A percentile compares a stretch with the other conserved stretches of the same genome.
These are phyloP conservation scores for Rhinichthys klamathensis DNA, from an alignment of 2,113 vertebrate species.

Conservation along the genomic window DNA sequence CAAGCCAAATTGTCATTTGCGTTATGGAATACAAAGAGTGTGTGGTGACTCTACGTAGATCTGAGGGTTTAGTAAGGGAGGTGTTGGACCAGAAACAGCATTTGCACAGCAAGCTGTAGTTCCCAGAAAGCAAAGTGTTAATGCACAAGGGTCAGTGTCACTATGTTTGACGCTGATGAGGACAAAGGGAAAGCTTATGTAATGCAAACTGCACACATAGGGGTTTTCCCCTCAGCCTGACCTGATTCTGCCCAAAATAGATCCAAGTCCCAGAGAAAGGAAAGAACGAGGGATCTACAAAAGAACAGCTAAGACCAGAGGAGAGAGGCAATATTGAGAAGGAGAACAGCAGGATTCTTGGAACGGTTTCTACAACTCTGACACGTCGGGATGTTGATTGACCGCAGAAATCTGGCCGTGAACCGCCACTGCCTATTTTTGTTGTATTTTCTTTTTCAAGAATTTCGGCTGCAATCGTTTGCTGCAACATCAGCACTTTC, in stretches of 20 bases:
- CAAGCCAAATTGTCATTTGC: not conserved
- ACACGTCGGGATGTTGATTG: slow-evolving; percentile 55
- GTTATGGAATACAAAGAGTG: not conserved
- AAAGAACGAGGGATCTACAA: slow-evolving; percentile 58
- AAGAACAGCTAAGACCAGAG: slow-evolving; percentile 58
- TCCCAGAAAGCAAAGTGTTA: slow-evolving; percentile 28
- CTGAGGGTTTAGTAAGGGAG: not conserved
- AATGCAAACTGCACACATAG: slow-evolving; percentile 22
- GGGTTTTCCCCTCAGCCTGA: slow-evolving; percentile 13
- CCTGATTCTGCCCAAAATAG: slow-evolving; percentile 38
- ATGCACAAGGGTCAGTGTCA: slow-evolving; percentile 26
- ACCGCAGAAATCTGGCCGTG: slow-evolving; percentile 76
- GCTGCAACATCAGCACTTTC: slow-evolving; percentile 73
- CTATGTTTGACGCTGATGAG: slow-evolving; percentile 21
- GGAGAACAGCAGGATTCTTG: slow-evolving; percentile 59
- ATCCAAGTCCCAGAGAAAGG: slow-evolving; percentile 29
- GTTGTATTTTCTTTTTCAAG: slow-evolving; percentile 62
- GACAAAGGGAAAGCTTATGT: slow-evolving; percentile 44
- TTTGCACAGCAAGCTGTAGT: slow-evolving; percentile 10
- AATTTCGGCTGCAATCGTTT: slow-evolving; percentile 70
- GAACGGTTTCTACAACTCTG: slow-evolving; percentile 66
- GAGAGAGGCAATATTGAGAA: slow-evolving; percentile 68
- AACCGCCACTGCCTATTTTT: slow-evolving; percentile 71
- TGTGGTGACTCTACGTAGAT: not conserved
- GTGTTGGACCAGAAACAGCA: not conserved